A percentile compares a stretch with the other conserved stretches of the same genome.
Conservation (phyloP, 2,113 vertebrate species). For the Illadopsis cleaveri region DNA sequence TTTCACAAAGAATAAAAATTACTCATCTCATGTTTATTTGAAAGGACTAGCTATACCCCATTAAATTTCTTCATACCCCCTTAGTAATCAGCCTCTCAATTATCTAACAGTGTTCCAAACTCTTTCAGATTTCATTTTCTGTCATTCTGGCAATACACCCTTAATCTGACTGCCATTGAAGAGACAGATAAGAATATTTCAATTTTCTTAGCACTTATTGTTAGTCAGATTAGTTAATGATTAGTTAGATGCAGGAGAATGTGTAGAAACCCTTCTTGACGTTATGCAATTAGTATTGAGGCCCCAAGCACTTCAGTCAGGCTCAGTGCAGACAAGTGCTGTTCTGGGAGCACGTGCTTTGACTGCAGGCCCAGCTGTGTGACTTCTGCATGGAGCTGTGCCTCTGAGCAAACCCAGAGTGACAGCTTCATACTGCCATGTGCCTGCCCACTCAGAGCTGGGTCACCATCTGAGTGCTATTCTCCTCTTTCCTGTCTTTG, state of each 20-base stretch:
- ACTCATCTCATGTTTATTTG: not conserved
- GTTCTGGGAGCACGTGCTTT: not conserved
- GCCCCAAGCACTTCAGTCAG: not conserved
- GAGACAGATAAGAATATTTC: not conserved
- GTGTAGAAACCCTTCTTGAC: not conserved
- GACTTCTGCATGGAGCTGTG: not conserved
- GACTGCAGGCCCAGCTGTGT: not conserved
- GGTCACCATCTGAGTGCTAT: not conserved
- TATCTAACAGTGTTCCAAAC: not conserved
- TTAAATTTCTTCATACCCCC: not conserved
- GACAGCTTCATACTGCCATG: not conserved
- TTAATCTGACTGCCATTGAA: not conserved
- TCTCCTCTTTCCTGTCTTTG: not conserved
- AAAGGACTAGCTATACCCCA: not conserved
- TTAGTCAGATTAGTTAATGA: not conserved
- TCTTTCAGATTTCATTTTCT: not conserved
- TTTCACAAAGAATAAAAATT: not conserved
- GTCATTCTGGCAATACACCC: not conserved
- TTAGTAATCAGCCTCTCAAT: not conserved
- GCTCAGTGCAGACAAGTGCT: not conserved
- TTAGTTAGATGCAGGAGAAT: not conserved
- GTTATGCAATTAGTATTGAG: not conserved
- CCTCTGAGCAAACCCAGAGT: not conserved
- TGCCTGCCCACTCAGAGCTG: not conserved
- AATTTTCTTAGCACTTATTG: not conserved